Percentiles rank a stretch among this genome's conserved stretches.
Conservation (phyloP, 2,797 vertebrate genomes). For the Bradypodion pumilum region DNA sequence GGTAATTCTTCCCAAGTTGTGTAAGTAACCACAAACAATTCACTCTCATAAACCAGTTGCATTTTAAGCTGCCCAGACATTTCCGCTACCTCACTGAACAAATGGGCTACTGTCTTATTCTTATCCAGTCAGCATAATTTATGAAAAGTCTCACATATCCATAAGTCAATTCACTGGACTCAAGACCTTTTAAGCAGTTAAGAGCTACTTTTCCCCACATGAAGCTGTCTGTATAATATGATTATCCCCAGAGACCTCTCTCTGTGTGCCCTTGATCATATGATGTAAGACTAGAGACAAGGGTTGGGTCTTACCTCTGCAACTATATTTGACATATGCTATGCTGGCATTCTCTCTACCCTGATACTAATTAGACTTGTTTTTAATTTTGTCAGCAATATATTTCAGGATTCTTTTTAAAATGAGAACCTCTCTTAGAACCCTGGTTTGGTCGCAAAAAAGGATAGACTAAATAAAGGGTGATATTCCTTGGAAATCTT, state of each 20-base stretch:
- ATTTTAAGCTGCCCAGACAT: not conserved
- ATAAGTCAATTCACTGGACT: not conserved
- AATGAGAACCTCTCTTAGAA: not conserved
- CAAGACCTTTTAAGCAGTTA: not conserved
- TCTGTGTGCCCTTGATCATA: not conserved
- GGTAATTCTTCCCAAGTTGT: slow-evolving; percentile 67
- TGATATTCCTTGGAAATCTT: not conserved
- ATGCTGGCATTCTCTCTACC: not conserved
- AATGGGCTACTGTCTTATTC: slow-evolving; percentile 26
- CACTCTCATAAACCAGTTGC: not conserved
- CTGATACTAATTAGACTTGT: not conserved
- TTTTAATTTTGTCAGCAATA: not conserved
- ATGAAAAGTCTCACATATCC: not conserved
- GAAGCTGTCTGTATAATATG: not conserved
- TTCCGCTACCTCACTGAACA: slow-evolving; percentile 6
- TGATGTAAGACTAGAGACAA: not conserved
- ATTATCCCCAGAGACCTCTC: not conserved
- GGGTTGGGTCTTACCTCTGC: not conserved
- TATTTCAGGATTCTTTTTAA: not conserved
- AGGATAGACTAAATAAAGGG: not conserved
- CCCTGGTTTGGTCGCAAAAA: not conserved
- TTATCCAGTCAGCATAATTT: not conserved
- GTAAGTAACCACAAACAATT: slow-evolving; percentile 44
- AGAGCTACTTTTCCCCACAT: not conserved
- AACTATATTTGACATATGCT: not conserved